Evolutionary conservation across 1,140 invertebrate genomes (phyloP), one percentile per base, ranked within the genome.

Genomic region (Aplysia californica): DNA sequence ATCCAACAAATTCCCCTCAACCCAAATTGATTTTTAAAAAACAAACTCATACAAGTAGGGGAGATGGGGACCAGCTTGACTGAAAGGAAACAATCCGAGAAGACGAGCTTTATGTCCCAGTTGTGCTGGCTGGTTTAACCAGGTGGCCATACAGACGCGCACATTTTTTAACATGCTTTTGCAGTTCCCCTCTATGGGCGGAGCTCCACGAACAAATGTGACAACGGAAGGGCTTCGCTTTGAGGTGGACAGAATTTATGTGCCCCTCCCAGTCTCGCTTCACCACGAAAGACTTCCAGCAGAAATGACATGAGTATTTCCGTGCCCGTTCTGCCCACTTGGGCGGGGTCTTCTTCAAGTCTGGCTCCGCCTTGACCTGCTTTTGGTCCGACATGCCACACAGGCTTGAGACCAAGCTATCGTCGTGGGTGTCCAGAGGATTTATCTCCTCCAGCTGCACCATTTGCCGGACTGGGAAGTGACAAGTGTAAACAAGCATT

Each of bases 81-180:
- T n/a, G n/a, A n/a, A n/a, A n/a, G n/a, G n/a, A n/a, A n/a, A n/a
- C n/a, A n/a, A n/a, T n/a, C n/a, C n/a, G n/a, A n/a, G n/a, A n/a
- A n/a, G n/a, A n/a, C n/a, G n/a, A n/a, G n/a, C n/a, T n/a, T n/a
- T n/a, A n/a, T n/a, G n/a, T n/a, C n/a, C n/a, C n/a, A n/a, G n/a
- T n/a, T n/a, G n/a, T n/a, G n/a, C n/a, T n/a, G n/a, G n/a, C n/a
- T n/a, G n/a, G n/a, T n/a, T n/a, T n/a, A n/a, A n/a, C n/a, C n/a
- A n/a, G n/a, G n/a, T n/a, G n/a, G n/a, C n/a, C n/a, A n/a, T n/a
- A n/a, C n/a, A n/a, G n/a, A n/a, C n/a, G n/a, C n/a, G 70, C 3
- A 66, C 72, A 75, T 26, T 44, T 75, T 41, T 75, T 75, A 5
- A 66, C 38, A 39, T 75, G 72, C 29, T 75, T 75, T 36, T 75